Conservation (phyloP, 2,113 vertebrate genomes). For the Donacobius atricapilla region DNA sequence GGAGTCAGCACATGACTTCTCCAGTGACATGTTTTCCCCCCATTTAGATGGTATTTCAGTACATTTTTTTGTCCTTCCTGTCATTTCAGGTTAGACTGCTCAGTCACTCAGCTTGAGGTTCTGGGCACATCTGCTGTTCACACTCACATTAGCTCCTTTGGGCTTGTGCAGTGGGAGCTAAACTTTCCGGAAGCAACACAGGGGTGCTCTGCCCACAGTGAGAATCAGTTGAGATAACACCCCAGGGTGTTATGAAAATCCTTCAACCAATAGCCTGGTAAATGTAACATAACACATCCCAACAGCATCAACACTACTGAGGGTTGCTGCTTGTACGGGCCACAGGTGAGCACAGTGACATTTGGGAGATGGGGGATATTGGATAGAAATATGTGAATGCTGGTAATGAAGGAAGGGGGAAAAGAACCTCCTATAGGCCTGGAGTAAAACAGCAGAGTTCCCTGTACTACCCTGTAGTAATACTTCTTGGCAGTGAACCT, state of each 20-base stretch:
- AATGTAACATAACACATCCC: background rate
- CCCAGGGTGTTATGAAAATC: background rate
- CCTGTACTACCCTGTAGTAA: background rate
- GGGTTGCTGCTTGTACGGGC: background rate
- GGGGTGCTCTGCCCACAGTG: background rate
- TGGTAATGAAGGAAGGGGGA: background rate
- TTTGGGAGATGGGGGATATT: background rate
- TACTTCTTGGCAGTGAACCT: background rate
- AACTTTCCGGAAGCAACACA: background rate
- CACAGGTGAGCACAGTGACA: background rate
- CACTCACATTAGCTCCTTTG: rapidly evolving
- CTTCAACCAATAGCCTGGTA: rapidly evolving
- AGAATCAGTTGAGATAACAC: background rate
- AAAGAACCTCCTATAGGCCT: background rate
- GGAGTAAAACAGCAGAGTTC: background rate
- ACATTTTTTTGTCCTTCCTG: background rate
- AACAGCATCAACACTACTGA: background rate
- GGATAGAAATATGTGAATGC: background rate
- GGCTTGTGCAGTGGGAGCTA: background rate
- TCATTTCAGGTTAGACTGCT: background rate
- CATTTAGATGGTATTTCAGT: background rate
- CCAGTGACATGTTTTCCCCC: rapidly evolving
- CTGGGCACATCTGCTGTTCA: rapidly evolving
- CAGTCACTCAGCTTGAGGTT: background rate
- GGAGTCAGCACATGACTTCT: background rate